phyloP scores from a whole-genome alignment of 2,888 invertebrate genomes.

The Pyrocoelia pectoralis region DNA sequence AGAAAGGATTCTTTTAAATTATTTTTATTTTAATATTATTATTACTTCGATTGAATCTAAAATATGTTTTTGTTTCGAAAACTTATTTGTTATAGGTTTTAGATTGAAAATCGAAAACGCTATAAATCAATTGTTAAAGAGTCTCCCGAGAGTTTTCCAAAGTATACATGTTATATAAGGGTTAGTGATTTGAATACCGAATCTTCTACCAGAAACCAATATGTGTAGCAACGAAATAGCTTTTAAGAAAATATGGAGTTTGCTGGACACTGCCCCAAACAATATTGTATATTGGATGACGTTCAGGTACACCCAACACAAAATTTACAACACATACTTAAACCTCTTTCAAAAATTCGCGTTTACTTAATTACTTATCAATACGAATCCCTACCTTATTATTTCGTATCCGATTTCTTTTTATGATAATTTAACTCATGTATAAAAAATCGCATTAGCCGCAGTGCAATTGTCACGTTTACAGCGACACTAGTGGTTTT shows the following conservation, averaged over 20 bases:
- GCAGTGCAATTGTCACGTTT: too few species aligned
- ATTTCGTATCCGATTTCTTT: too few species aligned
- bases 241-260: slow-evolving; percentile 59
- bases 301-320: slow-evolving; percentile 22
- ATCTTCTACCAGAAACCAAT: slow-evolving; percentile 52
- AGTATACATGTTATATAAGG: slow-evolving; percentile 47
- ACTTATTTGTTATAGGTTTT: slow-evolving; percentile 16
- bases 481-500: too few species aligned
- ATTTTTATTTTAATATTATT: not conserved
- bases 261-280: slow-evolving; percentile 53
- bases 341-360: too few species aligned
- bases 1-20: not conserved
- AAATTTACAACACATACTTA: not conserved
- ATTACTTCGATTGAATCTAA: not conserved
- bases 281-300: slow-evolving; percentile 55
- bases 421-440: too few species aligned
- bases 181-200: slow-evolving; percentile 49
- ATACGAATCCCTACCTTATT: too few species aligned
- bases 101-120: slow-evolving; percentile 44
- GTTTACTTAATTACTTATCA: too few species aligned
- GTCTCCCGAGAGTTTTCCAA: slow-evolving; percentile 40
- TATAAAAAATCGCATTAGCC: too few species aligned
- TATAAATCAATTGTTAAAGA: slow-evolving; percentile 35
- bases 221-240: slow-evolving; percentile 57
- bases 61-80: slow-evolving; percentile 9